Evolutionary conservation across 2,888 invertebrate genomes (phyloP).

Genomic region (Rhogogaster chlorosoma): DNA sequence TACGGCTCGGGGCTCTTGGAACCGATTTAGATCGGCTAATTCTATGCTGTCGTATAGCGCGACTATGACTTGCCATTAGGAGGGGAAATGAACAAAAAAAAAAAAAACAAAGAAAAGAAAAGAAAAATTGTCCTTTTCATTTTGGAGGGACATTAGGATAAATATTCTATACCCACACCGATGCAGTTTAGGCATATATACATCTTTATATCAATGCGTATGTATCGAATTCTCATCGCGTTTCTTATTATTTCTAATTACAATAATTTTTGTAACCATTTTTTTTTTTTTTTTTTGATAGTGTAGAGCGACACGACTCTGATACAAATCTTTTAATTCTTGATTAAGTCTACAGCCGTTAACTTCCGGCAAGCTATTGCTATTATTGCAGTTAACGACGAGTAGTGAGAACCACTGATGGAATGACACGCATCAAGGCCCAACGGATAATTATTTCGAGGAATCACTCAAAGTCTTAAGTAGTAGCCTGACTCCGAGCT

Average conservation of each 20-base stretch:
- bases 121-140: neutral
- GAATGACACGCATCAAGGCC: constrained; percentile 66
- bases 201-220: neutral
- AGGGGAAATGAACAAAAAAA: neutral
- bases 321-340: neutral
- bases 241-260: neutral
- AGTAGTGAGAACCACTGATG: constrained; percentile 53
- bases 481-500: constrained; percentile 56
- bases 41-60: neutral
- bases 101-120: neutral
- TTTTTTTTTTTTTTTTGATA: neutral
- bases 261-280: too few species aligned
- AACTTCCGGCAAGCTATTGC: neutral
- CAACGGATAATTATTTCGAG: constrained; percentile 66
- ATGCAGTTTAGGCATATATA: too few species aligned
- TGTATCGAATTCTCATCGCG: neutral
- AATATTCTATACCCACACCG: neutral
- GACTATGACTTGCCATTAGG: neutral
- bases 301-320: neutral
- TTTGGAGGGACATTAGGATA: neutral
- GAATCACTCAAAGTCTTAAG: constrained; percentile 59
- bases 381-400: neutral
- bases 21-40: constrained; percentile 44
- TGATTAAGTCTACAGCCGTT: neutral
- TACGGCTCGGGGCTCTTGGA: constrained; percentile 40